These are phyloP conservation scores for Sylvietta virens DNA, from an alignment of 2,113 vertebrate species.

Conservation along the genomic window DNA sequence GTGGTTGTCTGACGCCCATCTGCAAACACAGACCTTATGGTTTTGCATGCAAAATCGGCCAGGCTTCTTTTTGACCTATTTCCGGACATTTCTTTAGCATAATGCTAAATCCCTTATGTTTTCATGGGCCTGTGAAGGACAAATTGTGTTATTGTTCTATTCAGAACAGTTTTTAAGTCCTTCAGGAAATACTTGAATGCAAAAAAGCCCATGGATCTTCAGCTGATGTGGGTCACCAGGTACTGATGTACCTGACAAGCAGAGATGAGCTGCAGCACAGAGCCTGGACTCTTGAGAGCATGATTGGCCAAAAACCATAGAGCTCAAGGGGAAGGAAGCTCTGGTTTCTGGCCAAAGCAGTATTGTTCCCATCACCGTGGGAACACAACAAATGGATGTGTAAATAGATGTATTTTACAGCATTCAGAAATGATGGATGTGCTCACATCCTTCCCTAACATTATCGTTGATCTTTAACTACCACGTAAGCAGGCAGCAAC, in stretches of 20 bases:
- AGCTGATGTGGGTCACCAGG: background rate
- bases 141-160: background rate
- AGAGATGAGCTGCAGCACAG: background rate
- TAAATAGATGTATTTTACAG: background rate
- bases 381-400: conserved; percentile 10
- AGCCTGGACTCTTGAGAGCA: background rate
- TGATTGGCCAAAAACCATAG: background rate
- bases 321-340: conserved; percentile 1
- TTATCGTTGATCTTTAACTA: background rate
- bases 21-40: background rate
- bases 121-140: background rate
- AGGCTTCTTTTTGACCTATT: conserved; percentile 5
- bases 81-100: background rate
- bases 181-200: background rate
- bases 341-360: conserved; percentile 17
- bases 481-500: background rate
- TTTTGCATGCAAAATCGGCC: background rate
- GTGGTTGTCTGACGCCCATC: background rate
- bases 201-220: background rate
- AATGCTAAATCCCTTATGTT: background rate
- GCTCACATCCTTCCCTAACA: conserved; percentile 18
- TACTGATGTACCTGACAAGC: background rate
- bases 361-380: conserved; percentile 44
- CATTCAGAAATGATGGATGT: conserved; percentile 29
- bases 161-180: background rate